Percentiles rank a stretch among this genome's conserved stretches.
These are phyloP conservation scores for Dryococelus australis DNA, from an alignment of 2,888 invertebrate species.

Conservation along the genomic window DNA sequence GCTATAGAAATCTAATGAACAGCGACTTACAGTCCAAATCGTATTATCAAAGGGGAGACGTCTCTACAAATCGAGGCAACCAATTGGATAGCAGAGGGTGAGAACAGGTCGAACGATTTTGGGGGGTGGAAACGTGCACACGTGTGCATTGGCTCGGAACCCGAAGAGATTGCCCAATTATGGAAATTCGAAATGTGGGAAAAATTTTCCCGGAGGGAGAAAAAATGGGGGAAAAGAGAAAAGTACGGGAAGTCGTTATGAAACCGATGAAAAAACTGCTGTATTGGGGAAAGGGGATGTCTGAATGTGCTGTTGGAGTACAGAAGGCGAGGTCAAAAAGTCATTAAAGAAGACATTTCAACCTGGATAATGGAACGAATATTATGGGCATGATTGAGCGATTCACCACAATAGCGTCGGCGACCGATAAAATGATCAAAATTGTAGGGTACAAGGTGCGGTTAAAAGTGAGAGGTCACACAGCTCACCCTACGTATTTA, in stretches of 20 bases:
- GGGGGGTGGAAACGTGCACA: background rate
- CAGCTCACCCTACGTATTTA: background rate
- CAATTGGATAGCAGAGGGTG: background rate
- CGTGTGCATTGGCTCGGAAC: constrained; percentile 3
- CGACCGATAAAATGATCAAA: background rate
- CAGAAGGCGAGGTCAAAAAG: background rate
- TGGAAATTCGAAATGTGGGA: constrained; percentile 10
- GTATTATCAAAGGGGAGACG: too few relatives aligned
- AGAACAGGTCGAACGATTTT: constrained; percentile 2
- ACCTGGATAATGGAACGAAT: background rate
- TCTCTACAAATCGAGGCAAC: background rate
- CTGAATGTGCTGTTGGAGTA: background rate
- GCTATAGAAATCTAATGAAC: too few relatives aligned
- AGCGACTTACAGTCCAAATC: too few relatives aligned
- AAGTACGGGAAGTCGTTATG: constrained; percentile 10
- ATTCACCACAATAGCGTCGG: constrained; percentile 16
- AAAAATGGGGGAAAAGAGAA: constrained; percentile 5
- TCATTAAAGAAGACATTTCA: constrained; percentile 5
- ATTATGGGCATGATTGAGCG: constrained; percentile 16
- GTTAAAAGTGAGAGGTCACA: background rate
- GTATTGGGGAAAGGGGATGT: constrained; percentile 8
- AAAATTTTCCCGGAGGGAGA: background rate
- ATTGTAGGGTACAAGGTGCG: background rate
- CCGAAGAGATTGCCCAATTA: constrained; percentile 11
- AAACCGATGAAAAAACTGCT: background rate